Conservation (phyloP, 2,113 vertebrate species). For the Panthera leo region DNA sequence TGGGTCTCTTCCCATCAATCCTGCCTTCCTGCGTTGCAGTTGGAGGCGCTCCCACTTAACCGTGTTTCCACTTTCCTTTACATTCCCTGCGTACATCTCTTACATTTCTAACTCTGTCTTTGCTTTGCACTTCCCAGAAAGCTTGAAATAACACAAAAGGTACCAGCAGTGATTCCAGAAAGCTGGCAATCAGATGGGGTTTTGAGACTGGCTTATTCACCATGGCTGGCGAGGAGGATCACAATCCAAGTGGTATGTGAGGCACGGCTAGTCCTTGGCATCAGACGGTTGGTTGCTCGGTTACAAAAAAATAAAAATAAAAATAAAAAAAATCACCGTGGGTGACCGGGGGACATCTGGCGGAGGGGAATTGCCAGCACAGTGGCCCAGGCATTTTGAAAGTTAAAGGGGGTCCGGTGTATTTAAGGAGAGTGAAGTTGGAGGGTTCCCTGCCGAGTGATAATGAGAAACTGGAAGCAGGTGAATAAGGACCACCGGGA, state of each 20-base stretch:
- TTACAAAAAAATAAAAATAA: background rate
- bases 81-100: background rate
- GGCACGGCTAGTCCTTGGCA: background rate
- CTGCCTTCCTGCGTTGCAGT: background rate
- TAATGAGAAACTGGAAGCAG: background rate
- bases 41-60: background rate
- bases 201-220: background rate
- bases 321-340: background rate
- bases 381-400: background rate
- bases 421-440: background rate
- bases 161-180: background rate
- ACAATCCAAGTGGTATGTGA: background rate
- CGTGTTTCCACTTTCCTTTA: background rate
- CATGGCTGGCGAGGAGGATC: background rate
- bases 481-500: background rate
- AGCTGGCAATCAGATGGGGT: background rate
- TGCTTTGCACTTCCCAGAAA: background rate
- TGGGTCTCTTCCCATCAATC: background rate
- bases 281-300: no score
- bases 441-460: background rate
- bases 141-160: background rate
- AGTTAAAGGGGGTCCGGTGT: fast-evolving
- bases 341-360: background rate
- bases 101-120: background rate
- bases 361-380: background rate